Evolutionary conservation across 2,888 invertebrate species (phyloP).

Genomic region (Synergus itoensis): DNA sequence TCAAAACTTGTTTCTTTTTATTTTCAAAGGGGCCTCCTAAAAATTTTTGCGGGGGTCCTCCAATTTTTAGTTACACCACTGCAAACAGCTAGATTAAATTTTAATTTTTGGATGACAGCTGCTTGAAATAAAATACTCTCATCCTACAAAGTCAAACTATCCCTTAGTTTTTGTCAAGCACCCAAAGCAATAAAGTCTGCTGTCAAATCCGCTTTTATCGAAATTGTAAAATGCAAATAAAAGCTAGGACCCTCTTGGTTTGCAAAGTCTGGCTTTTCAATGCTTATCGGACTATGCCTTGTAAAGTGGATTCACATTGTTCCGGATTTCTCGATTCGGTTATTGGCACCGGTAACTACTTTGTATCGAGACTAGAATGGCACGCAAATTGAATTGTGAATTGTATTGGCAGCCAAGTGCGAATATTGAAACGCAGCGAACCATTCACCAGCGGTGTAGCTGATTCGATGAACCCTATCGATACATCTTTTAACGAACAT

Average conservation of each 20-base stretch:
- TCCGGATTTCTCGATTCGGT: constrained; percentile 16
- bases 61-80: too few species aligned
- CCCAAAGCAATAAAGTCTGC: constrained; percentile 31
- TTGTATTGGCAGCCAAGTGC: constrained; percentile 68
- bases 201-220: constrained; percentile 26
- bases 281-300: constrained; percentile 25
- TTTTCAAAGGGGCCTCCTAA: too few species aligned
- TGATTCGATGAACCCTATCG: constrained; percentile 59
- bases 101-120: not conserved
- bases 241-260: constrained; percentile 35
- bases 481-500: constrained; percentile 34
- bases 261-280: constrained; percentile 24
- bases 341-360: constrained; percentile 41
- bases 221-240: constrained; percentile 26
- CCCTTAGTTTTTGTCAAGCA: not conserved
- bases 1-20: too few species aligned
- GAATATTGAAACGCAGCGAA: constrained; percentile 70
- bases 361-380: constrained; percentile 47
- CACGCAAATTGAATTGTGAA: constrained; percentile 61
- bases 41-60: too few species aligned
- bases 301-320: constrained; percentile 39
- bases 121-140: too few species aligned
- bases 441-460: constrained; percentile 67
- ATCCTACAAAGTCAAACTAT: too few species aligned
- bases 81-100: too few species aligned